Evolutionary conservation across 2,797 vertebrate genomes (phyloP), one percentile per base, ranked within the genome.

Genomic region (Platalea minor): DNA sequence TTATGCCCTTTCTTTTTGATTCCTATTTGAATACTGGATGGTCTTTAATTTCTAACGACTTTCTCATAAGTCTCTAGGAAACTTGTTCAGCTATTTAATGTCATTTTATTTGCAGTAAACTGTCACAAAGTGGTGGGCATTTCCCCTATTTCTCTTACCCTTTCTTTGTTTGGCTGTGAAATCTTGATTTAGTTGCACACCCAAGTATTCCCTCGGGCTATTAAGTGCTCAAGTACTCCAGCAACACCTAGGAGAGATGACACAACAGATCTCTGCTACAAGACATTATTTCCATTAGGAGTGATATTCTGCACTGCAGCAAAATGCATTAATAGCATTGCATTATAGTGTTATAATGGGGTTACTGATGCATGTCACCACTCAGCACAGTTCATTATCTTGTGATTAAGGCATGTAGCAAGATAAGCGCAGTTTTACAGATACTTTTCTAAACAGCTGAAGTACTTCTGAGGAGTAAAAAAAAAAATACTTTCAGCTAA

Each of bases 51-150:
- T 95, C 82, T 92, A 84, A 96, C 12, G 45, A 84, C 78, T 96
- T 97, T 90, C 86, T 95, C 81, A 17, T 89, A 97, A 91, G 75
- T 95, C 6, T 60, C 50, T 89, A 96, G 87, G 82, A 97, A 97
- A 93, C 50, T 80, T 94, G 79, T 81, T 95, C 93, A 96, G 82
- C 85, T 88, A 93, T 88, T 95, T 94, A 78, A 95, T 87, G 93
- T 91, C 6, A 60, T 91, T 97, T 95, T 95, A 93, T 95, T 96
- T 95, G 82, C 73, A 96, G 84, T 95, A 97, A 97, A 94, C 81
- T 75, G 48, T 95, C 91, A 94, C 54, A 85, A 96, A 96, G 95
- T 88, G 75, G 94, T 95, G 81, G 91, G 43, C 53, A 91, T 94
- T 96, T 92, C 94, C 90, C 51, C 73, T 93, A 43, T 91, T 76